These are phyloP conservation scores for Australoheros facetus DNA, from an alignment of 2,797 vertebrate species.

Conservation along the genomic window DNA sequence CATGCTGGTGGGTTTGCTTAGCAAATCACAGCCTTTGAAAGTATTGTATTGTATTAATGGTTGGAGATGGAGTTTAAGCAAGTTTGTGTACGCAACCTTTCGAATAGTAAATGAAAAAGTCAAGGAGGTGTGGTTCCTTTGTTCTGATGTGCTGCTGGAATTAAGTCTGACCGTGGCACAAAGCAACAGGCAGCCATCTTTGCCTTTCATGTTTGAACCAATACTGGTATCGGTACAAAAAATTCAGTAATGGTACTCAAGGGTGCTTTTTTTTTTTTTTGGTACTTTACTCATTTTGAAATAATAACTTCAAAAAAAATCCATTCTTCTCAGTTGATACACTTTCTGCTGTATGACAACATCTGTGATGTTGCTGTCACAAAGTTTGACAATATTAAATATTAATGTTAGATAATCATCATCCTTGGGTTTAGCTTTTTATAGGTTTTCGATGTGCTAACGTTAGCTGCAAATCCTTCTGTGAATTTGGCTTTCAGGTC, in stretches of 20 bases:
- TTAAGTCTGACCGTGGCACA: background rate
- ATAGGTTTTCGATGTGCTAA: background rate
- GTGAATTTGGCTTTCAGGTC: background rate
- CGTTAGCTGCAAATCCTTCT: background rate
- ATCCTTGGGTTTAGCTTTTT: background rate
- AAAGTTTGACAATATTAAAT: background rate
- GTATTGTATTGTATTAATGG: background rate
- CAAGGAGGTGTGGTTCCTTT: background rate
- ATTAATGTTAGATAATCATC: background rate
- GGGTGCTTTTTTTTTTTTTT: background rate
- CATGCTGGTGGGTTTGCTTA: background rate
- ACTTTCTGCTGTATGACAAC: too few species aligned
- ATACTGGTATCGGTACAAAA: rapidly evolving
- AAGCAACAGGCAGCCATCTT: background rate
- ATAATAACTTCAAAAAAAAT: too few species aligned
- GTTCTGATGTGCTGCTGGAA: background rate
- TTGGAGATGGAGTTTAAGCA: background rate
- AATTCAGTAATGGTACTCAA: background rate
- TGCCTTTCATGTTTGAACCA: background rate
- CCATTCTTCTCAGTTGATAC: too few species aligned
- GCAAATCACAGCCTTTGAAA: background rate
- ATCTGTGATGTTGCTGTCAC: background rate
- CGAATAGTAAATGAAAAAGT: background rate
- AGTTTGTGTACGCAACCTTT: background rate
- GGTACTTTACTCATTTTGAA: too few species aligned